Percentiles rank a stretch among this genome's conserved stretches.
Evolutionary conservation across 2,888 invertebrate species (phyloP).

Genomic region (Zaprionus bogoriensis): DNA sequence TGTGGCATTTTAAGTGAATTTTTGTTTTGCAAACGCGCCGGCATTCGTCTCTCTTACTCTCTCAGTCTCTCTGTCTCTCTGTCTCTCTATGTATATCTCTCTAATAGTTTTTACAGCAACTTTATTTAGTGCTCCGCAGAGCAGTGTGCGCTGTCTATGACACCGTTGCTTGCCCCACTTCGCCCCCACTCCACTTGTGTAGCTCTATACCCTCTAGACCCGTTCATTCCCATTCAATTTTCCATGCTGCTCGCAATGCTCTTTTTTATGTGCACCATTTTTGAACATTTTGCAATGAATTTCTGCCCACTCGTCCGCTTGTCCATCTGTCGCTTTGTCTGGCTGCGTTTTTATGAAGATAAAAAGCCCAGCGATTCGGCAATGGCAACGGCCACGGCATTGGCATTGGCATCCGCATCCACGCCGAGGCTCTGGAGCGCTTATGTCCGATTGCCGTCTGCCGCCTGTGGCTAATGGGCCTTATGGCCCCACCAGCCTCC

Average conservation of each 20-base stretch:
- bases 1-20: constrained; percentile 53
- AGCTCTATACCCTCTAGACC: constrained; percentile 1
- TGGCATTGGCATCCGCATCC: constrained; percentile 37
- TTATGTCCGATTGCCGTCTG: constrained; percentile 35
- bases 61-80: too few species aligned
- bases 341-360: constrained; percentile 70
- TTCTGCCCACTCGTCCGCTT: constrained; percentile 36
- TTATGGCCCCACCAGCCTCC: constrained; percentile 28
- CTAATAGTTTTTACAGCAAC: constrained; percentile 68
- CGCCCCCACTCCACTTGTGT: background rate
- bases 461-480: constrained; percentile 67
- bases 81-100: too few species aligned
- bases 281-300: constrained; percentile 70
- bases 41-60: too few species aligned
- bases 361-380: constrained; percentile 67
- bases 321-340: constrained; percentile 38
- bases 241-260: constrained; percentile 20
- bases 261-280: constrained; percentile 45
- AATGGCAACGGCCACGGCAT: constrained; percentile 32
- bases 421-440: constrained; percentile 35
- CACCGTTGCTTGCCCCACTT: background rate
- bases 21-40: constrained; percentile 39
- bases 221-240: constrained; percentile 55
- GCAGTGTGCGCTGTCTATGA: constrained; percentile 31
- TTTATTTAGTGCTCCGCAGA: constrained; percentile 62